Percentiles rank a stretch among this genome's conserved stretches.
Conservation (phyloP, 2,113 vertebrate species). For the Raja brachyura region DNA sequence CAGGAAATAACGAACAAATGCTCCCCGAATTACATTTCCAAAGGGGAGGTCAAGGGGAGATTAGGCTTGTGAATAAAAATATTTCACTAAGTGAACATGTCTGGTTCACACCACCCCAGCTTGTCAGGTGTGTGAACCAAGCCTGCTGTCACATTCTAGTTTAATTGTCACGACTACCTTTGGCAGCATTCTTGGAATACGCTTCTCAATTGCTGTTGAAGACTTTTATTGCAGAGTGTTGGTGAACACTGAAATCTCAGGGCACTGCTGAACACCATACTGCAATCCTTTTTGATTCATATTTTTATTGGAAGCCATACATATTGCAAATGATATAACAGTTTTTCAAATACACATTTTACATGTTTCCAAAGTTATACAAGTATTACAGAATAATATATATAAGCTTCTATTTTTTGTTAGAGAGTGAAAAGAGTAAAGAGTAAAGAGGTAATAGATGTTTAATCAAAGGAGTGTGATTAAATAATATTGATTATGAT, state of each 20-base stretch:
- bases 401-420: no score
- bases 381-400: no score
- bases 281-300: no score
- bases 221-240: background rate
- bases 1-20: background rate
- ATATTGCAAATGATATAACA: no score
- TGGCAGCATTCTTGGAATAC: background rate
- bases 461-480: no score
- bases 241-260: background rate
- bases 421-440: no score
- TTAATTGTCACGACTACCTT: conserved; percentile 9
- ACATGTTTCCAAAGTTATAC: no score
- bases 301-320: no score
- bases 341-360: no score
- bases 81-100: conserved; percentile 18
- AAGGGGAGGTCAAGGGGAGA: background rate
- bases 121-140: background rate
- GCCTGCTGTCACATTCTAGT: background rate
- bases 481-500: no score
- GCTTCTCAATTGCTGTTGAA: background rate
- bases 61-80: background rate
- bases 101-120: background rate
- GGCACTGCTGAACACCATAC: background rate
- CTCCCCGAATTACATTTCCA: background rate
- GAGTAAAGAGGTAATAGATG: no score